A percentile compares a stretch with the other conserved stretches of the same genome.
Conservation (phyloP, 2,888 invertebrate genomes). For the Calameuta pallipes region DNA sequence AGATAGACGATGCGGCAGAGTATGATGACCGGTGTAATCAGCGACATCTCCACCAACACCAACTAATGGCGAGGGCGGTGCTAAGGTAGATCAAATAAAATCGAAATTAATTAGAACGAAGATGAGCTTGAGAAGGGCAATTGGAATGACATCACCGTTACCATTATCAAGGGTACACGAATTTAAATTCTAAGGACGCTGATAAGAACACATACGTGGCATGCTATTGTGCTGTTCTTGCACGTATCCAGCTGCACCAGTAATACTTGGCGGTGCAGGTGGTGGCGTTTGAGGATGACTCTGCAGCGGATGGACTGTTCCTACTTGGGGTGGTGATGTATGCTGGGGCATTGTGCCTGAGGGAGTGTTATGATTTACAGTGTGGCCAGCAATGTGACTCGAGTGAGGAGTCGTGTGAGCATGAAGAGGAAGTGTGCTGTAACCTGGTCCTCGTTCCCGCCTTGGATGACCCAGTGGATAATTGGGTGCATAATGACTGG, state of each 20-base stretch:
- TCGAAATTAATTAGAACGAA: conserved; percentile 1
- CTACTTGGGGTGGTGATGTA: conserved; percentile 74
- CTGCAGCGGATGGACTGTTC: conserved; percentile 89
- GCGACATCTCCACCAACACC: conserved; percentile 73
- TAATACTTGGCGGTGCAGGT: conserved; percentile 75
- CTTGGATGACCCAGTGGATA: conserved; percentile 87
- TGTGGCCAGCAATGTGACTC: conserved; percentile 43
- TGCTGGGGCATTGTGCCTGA: conserved; percentile 65
- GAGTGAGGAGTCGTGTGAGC: conserved; percentile 54
- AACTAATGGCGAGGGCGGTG: conserved; percentile 86
- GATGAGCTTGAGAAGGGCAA: neutral
- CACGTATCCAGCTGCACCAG: conserved; percentile 59
- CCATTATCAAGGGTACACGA: neutral
- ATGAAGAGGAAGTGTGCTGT: conserved; percentile 84
- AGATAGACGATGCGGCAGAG: conserved; percentile 69
- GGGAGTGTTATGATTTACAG: conserved; percentile 52
- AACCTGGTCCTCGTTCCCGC: conserved; percentile 81
- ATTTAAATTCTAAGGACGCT: conserved; percentile 12
- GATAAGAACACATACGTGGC: conserved; percentile 78
- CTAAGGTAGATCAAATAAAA: conserved; percentile 65
- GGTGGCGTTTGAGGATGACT: conserved; percentile 73
- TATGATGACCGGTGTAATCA: conserved; percentile 69
- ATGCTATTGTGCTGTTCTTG: conserved; percentile 76
- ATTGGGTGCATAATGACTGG: conserved; percentile 97
- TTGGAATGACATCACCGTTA: neutral